Evolutionary conservation across 1,140 invertebrate genomes (phyloP), one percentile per base, ranked within the genome.

Genomic region (Bradynema listronoti): DNA sequence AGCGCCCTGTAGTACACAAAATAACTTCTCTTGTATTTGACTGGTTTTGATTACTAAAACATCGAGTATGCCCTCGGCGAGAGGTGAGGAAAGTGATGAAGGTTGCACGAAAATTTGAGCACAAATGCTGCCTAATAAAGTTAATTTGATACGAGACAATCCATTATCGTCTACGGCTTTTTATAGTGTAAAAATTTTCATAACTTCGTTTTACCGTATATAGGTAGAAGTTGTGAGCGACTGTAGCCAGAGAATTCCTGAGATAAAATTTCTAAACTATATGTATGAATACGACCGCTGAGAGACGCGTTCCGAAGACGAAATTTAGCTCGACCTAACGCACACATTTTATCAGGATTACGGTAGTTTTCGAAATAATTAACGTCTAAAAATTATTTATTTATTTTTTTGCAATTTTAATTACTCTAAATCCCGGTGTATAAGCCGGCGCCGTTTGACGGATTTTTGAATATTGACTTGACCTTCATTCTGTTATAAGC

Each of bases 291-390:
- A 11, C 47, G 63, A 11, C 60, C 60, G 29, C n/a, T 58, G 24
- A 62, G 36, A 14, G 64, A 56, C 14, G 63, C 62, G 36, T 62
- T 62, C 27, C 54, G 19, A n/a, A 61, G 34, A n/a, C 39, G n/a
- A 55, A 62, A 62, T 9, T 41, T 34, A 7, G 49, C 60, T 19
- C 7, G 11, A 7, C 49, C 60, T 22, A 62, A 30, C 16, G 63
- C 22, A 58, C 59, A 59, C 60, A 62, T 62, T 33, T 42, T 56
- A 5, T 58, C 54, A 14, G 60, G 60, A 59, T 62, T 58, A 30
- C 60, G 60, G 63, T 62, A 62, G 25, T 62, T 62, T 24, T 59
- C 62, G 6, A 62, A n/a, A 24, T 67, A 66, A 9, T 61, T 30
- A n/a, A 46, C 14, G 39, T 61, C 58, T 52, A 30, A 4, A 50